Evolutionary conservation across 2,888 invertebrate genomes (phyloP), one percentile per base, ranked within the genome.

Genomic region (Petrolisthes cinctipes): DNA sequence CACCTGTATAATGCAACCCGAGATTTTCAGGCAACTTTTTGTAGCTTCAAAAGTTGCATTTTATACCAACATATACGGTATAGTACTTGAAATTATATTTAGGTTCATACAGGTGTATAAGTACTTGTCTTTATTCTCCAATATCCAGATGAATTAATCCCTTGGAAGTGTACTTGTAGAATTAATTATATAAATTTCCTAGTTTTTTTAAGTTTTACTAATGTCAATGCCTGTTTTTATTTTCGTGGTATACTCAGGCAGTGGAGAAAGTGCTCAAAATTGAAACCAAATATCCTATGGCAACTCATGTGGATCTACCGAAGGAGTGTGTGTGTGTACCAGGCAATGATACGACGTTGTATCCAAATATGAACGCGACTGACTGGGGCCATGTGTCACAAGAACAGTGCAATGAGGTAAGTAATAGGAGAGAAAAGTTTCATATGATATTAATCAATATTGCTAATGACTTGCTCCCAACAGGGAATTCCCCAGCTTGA

Each of bases 201-300:
- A 7, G 7, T 66, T 11, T 14, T 14, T 66, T 17, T 2, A 66
- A 2, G 17, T 66, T 66, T 66, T 66, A 14, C 11, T 17, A 4
- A 17, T 6, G 51, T 78, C 7, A 14, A 78, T 20, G 51, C 53
- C 6, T 78, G 78, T 82, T 82, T 83, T 11, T 83, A 5, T 61
- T 83, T 17, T 68, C 78, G 82, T 86, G 91, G 91, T 90, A 88
- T 90, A 93, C 93, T 56, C 92, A 97, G 96, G 98, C 99, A 85
- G 95, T 99, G 91, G 97, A 98, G 94, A 99, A 99, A 93, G 97
- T 98, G 82, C 94, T 97, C 91, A 95, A 96, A 79, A 98, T 98
- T 92, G 96, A 96, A 7, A 96, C 95, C 92, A 96, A 96, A 91
- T 96, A 94, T 92, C 98, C 97, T 0, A 93, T 97, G 68, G 95